phyloP scores from a whole-genome alignment of 2,888 invertebrate genomes.

The Hydroisotoma schaefferi region DNA sequence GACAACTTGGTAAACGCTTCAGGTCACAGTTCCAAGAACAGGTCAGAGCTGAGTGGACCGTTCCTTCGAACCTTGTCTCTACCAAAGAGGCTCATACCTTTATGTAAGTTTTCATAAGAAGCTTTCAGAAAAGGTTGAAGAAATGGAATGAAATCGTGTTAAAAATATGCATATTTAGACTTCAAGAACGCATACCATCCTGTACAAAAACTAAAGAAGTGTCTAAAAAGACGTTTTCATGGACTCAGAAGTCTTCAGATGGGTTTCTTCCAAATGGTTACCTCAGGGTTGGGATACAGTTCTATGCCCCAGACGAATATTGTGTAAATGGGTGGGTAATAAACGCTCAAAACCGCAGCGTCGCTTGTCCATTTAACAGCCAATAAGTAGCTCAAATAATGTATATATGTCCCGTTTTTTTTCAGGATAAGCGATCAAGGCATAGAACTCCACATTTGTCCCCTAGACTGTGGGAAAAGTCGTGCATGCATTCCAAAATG shows the following conservation, averaged over 20 bases:
- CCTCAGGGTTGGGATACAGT: slow-evolving; percentile 15
- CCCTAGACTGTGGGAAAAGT: slow-evolving; percentile 21
- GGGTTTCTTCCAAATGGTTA: slow-evolving; percentile 31
- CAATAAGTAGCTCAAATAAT: too few species aligned
- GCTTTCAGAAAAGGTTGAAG: too few species aligned
- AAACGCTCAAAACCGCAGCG: too few species aligned
- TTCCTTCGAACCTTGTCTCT: too few species aligned
- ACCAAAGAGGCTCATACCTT: too few species aligned
- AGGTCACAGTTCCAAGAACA: too few species aligned
- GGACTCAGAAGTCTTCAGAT: neutral
- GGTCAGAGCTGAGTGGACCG: too few species aligned
- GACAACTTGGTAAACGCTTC: too few species aligned
- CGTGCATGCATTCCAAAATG: slow-evolving; percentile 35
- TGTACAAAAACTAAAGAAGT: neutral
- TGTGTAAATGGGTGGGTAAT: slow-evolving; percentile 25
- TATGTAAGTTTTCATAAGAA: too few species aligned
- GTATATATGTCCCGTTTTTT: too few species aligned
- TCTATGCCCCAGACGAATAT: slow-evolving; percentile 35
- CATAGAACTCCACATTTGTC: slow-evolving; percentile 11
- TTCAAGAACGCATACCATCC: slow-evolving; percentile 1
- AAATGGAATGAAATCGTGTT: too few species aligned
- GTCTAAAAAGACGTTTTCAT: neutral
- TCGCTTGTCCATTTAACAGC: too few species aligned
- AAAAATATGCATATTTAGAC: neutral
- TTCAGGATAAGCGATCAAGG: neutral